These are phyloP conservation scores for Spodoptera exigua DNA, from an alignment of 2,888 invertebrate genomes.

Conservation along the genomic window DNA sequence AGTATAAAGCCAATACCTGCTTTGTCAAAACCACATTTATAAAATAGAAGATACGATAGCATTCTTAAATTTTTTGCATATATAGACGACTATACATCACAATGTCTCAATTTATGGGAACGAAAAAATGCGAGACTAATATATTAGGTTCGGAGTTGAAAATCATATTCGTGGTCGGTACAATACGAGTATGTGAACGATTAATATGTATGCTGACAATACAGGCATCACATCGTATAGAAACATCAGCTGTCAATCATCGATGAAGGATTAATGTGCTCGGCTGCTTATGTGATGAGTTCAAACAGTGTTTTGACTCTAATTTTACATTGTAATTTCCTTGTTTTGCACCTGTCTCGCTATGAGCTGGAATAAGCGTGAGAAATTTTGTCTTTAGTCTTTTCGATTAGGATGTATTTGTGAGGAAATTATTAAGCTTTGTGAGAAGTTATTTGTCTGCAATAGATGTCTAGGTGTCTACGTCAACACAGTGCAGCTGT, in stretches of 20 bases:
- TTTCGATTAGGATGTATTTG: slow-evolving; percentile 3
- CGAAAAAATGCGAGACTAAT: slow-evolving; percentile 52
- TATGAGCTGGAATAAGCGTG: not conserved
- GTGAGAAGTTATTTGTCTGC: no score
- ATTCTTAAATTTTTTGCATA: not conserved
- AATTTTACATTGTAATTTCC: slow-evolving; percentile 44
- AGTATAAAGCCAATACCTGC: no score
- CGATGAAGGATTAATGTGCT: slow-evolving; percentile 69
- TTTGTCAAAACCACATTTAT: no score
- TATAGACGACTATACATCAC: slow-evolving; percentile 33
- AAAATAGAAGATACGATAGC: not conserved
- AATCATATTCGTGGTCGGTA: slow-evolving; percentile 51
- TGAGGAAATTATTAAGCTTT: no score
- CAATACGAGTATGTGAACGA: slow-evolving; percentile 64
- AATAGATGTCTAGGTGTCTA: no score
- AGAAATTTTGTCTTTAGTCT: not conserved
- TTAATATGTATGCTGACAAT: slow-evolving; percentile 67
- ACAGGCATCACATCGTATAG: slow-evolving; percentile 61
- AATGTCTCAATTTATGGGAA: slow-evolving; percentile 43
- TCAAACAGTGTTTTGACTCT: slow-evolving; percentile 39
- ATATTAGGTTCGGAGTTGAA: slow-evolving; percentile 54
- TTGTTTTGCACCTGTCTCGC: slow-evolving; percentile 21
- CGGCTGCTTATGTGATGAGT: slow-evolving; percentile 52
- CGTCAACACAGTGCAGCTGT: no score
- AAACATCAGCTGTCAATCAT: slow-evolving; percentile 79